These are phyloP conservation scores for Percopsis omiscomaycus DNA, from an alignment of 2,797 vertebrate species.

Conservation along the genomic window DNA sequence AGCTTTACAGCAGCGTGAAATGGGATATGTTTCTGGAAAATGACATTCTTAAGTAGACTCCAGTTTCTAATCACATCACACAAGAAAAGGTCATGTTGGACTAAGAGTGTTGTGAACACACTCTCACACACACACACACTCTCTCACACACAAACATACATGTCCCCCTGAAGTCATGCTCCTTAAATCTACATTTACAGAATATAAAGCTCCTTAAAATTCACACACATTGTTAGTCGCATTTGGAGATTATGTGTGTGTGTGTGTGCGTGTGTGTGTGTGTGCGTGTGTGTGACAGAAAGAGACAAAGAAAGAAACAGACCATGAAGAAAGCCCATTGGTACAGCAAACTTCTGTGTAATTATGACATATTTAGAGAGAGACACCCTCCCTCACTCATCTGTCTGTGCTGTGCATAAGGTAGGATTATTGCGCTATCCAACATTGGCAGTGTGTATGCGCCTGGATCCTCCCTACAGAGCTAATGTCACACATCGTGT, in stretches of 20 bases:
- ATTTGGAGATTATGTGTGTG: neutral
- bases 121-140: neutral
- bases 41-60: slow-evolving; percentile 52
- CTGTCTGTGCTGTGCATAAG: too few relatives aligned
- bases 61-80: slow-evolving; percentile 57
- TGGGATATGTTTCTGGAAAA: slow-evolving; percentile 45
- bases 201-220: slow-evolving; percentile 61
- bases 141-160: neutral
- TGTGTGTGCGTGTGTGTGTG: slow-evolving; percentile 1
- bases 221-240: slow-evolving; percentile 13
- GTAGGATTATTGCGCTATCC: too few relatives aligned
- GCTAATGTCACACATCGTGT: slow-evolving; percentile 60
- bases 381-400: too few relatives aligned
- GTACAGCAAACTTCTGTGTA: neutral
- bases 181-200: slow-evolving; percentile 42
- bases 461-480: slow-evolving; percentile 42
- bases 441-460: slow-evolving; percentile 28
- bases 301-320: neutral
- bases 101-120: slow-evolving; percentile 18
- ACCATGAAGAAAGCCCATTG: neutral
- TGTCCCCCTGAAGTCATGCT: slow-evolving; percentile 40
- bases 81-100: slow-evolving; percentile 61
- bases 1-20: slow-evolving; percentile 60
- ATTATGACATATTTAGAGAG: too few relatives aligned
- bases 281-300: slow-evolving; percentile 2